Percentiles rank a stretch among this genome's conserved stretches.
phyloP scores from a whole-genome alignment of 2,888 invertebrate genomes.

The Hydriomena furcata region DNA sequence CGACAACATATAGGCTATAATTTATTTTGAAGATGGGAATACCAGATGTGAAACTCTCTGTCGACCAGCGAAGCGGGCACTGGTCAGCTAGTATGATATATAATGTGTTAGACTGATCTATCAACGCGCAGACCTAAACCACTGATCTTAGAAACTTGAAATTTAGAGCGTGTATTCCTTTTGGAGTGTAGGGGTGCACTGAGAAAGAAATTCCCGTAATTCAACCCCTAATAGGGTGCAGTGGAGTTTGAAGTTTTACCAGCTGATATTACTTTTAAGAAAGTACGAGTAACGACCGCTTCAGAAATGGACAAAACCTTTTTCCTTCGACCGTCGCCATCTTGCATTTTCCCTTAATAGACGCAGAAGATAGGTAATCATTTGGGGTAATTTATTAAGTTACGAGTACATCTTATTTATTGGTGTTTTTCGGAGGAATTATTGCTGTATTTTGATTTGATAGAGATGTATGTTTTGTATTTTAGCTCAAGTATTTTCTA shows the following conservation, averaged over 20 bases:
- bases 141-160: too few species aligned
- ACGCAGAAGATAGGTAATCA: constrained; percentile 40
- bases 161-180: too few species aligned
- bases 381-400: constrained; percentile 42
- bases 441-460: constrained; percentile 1
- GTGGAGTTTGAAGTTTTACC: constrained; percentile 6
- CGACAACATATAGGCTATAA: too few species aligned
- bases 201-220: too few species aligned
- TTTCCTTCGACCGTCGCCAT: constrained; percentile 44
- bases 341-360: constrained; percentile 49
- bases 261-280: constrained; percentile 24
- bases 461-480: not conserved
- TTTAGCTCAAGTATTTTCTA: not conserved
- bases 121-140: too few species aligned
- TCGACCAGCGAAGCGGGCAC: too few species aligned
- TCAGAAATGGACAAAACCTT: constrained; percentile 49
- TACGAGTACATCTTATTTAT: constrained; percentile 48
- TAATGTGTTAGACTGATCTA: too few species aligned
- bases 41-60: too few species aligned
- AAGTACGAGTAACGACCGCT: constrained; percentile 46
- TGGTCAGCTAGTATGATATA: too few species aligned
- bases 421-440: constrained; percentile 19
- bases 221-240: too few species aligned
- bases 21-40: too few species aligned
- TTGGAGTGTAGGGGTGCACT: too few species aligned